A percentile compares a stretch with the other conserved stretches of the same genome.
phyloP scores from a whole-genome alignment of 2,113 vertebrate genomes.

The Lepus europaeus region DNA sequence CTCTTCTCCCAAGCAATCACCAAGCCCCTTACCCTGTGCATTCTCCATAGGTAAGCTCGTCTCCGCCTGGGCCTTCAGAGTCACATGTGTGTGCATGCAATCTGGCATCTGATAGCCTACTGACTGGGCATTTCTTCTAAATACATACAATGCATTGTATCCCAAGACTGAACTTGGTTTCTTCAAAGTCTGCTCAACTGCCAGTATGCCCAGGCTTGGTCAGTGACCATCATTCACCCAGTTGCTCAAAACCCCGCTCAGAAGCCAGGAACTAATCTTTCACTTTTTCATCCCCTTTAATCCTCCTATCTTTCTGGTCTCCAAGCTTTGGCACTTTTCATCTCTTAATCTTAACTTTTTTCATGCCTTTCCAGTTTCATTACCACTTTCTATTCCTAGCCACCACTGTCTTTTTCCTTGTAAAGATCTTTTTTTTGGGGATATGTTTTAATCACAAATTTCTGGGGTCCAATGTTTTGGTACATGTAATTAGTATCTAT shows the following conservation, averaged over 20 bases:
- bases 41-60: not conserved
- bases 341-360: not conserved
- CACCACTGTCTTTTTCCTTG: not conserved
- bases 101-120: not conserved
- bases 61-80: not conserved
- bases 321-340: not conserved
- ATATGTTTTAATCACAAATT: not conserved
- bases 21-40: not conserved
- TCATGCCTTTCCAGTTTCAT: not conserved
- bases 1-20: not conserved
- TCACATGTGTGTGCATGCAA: not conserved
- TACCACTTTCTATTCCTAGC: not conserved
- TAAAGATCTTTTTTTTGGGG: not conserved
- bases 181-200: not conserved
- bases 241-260: not conserved
- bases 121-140: constrained; percentile 10
- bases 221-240: not conserved
- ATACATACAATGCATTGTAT: not conserved
- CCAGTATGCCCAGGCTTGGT: not conserved
- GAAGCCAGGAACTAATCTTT: not conserved
- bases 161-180: not conserved
- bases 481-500: not conserved
- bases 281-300: not conserved
- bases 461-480: not conserved
- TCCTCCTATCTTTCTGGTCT: not conserved